These are phyloP conservation scores for Pogona vitticeps DNA, from an alignment of 2,113 vertebrate species.

Conservation along the genomic window DNA sequence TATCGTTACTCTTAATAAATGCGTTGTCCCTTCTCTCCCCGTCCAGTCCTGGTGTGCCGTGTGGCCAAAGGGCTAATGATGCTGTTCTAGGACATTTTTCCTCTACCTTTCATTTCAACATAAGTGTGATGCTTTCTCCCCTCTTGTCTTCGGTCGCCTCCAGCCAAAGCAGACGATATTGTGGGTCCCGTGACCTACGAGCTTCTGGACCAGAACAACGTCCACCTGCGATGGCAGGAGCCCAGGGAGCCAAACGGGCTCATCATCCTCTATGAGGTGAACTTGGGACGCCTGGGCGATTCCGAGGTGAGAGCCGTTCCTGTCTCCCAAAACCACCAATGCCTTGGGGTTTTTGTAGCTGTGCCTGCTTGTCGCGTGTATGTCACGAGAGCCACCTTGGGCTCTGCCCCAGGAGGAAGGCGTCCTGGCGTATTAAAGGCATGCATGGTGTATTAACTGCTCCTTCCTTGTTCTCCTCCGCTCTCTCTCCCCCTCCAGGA, in stretches of 20 bases:
- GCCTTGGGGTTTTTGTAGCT: too few relatives aligned
- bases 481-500: neutral
- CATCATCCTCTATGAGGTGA: slow-evolving; percentile 95
- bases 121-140: neutral
- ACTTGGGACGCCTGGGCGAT: slow-evolving; percentile 87
- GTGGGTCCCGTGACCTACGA: slow-evolving; percentile 83
- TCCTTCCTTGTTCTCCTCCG: neutral
- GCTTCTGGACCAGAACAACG: slow-evolving; percentile 80
- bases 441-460: too few relatives aligned
- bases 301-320: slow-evolving; percentile 80
- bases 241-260: slow-evolving; percentile 91
- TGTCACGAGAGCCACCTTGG: too few relatives aligned
- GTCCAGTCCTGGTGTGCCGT: too few relatives aligned
- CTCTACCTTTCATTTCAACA: too few relatives aligned
- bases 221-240: slow-evolving; percentile 89
- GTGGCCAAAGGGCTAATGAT: too few relatives aligned
- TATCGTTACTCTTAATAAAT: too few relatives aligned
- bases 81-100: too few relatives aligned
- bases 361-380: neutral
- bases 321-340: neutral
- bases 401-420: neutral
- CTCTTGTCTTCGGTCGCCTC: neutral
- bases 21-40: too few relatives aligned
- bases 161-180: slow-evolving; percentile 93
- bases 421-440: neutral